Percentiles rank a stretch among this genome's conserved stretches.
phyloP scores from a whole-genome alignment of 2,113 vertebrate genomes.

The Lutjanus erythropterus region DNA sequence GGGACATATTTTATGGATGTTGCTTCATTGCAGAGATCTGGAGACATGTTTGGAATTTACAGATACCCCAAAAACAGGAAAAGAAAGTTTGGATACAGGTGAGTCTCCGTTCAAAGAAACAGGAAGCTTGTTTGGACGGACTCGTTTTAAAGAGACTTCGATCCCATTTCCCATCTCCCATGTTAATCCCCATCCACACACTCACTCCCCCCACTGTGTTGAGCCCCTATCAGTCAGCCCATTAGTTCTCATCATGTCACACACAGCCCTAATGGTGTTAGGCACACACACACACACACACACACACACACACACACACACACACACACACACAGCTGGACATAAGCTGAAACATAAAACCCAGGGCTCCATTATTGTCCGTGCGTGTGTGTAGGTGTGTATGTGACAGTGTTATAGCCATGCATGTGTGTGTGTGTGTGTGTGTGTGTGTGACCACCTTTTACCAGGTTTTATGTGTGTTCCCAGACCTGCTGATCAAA shows the following conservation, averaged over 20 bases:
- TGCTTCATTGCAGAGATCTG: too few species aligned
- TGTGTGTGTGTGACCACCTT: constrained; percentile 47
- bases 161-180: too few species aligned
- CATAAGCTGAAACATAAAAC: constrained; percentile 61
- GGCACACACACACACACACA: constrained; percentile 12
- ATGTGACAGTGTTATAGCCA: constrained; percentile 63
- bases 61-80: too few species aligned
- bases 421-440: constrained; percentile 27
- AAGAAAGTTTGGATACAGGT: too few species aligned
- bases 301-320: constrained; percentile 28
- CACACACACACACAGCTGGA: constrained; percentile 25
- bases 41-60: too few species aligned
- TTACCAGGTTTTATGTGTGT: constrained; percentile 66
- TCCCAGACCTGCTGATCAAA: constrained; percentile 75
- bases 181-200: too few species aligned
- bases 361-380: constrained; percentile 59
- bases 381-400: constrained; percentile 51
- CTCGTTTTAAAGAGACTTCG: too few species aligned
- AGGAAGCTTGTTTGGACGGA: too few species aligned
- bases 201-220: constrained; percentile 35
- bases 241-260: constrained; percentile 64
- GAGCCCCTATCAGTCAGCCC: constrained; percentile 44
- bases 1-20: too few species aligned
- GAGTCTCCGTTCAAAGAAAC: too few species aligned
- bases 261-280: constrained; percentile 47